Base-by-base conservation (phyloP, 2,797 vertebrate species). In the Hoplostethus atlanticus region DNA sequence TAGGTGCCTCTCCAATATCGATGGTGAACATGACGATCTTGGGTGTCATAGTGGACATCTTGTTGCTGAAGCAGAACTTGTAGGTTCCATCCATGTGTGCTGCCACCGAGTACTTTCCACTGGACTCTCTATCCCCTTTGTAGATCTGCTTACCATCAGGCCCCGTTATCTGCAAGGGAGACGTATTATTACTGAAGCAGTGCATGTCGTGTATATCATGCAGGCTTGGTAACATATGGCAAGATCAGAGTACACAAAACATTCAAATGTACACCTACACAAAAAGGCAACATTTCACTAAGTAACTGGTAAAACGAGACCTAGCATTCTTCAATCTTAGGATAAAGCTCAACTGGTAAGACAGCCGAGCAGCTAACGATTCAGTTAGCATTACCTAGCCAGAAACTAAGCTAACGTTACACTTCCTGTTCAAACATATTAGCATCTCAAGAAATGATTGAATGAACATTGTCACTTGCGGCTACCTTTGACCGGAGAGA, bases 11-110 rank as follows among this genome's bases (percentile, higher is more conserved):
- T 78, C 98, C 98, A 0, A 98, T 99, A 34, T 99, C 98, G 1
- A 99, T 99, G 67, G 98, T 98, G 94, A 99, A 99, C 98, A 99
- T 99, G 80, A 99, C 97, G 44, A 99, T 99, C 92, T 99, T 99
- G 42, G 98, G 98, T 9, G 98, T 99, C 98, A 99, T 99, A 65
- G 98, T 99, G 53, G 98, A 99, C 98, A 99, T 99, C 91, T 97
- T 97, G 90, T 99, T 99, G 93, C 98, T 99, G 88, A 99, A 99
- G 92, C 98, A 99, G 73, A 99, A 99, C 89, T 97, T 99, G 76
- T 99, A 99, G 1, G 94, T 97, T 52, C 98, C 98, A 31, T 99
- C 98, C 97, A 98, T 99, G 89, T 99, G 98, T 6, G 98, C 98
- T 0, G 98, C 97, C 71, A 99, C 99, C 0, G 98, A 99, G 84